Evolutionary conservation across 2,888 invertebrate genomes (phyloP).

Genomic region (Hydriomena furcata): DNA sequence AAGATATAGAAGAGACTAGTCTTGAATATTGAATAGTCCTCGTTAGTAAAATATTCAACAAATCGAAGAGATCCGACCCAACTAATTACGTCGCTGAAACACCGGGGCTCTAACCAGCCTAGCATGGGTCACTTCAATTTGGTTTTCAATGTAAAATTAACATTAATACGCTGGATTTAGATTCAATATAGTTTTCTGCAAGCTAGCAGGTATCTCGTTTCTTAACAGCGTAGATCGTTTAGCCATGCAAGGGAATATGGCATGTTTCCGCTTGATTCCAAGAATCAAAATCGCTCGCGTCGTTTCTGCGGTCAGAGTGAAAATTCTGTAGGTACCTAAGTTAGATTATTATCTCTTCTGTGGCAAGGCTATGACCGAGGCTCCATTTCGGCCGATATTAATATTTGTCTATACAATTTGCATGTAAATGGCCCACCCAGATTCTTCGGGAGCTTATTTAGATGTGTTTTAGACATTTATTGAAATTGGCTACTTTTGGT

Average conservation of each 20-base stretch:
- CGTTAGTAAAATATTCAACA: slow-evolving; percentile 69
- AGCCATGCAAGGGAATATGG: not conserved
- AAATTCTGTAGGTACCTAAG: not conserved
- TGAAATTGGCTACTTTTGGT: slow-evolving; percentile 18
- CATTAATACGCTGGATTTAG: not conserved
- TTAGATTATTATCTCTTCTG: slow-evolving; percentile 7
- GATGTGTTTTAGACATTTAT: slow-evolving; percentile 27
- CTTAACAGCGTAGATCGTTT: not conserved
- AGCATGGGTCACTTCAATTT: slow-evolving; percentile 1
- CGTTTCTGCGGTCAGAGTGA: not conserved
- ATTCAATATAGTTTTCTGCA: not conserved
- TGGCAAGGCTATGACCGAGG: slow-evolving; percentile 23
- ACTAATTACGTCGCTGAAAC: slow-evolving; percentile 56
- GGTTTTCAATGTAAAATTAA: not conserved
- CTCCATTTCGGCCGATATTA: slow-evolving; percentile 52
- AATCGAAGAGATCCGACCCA: slow-evolving; percentile 52
- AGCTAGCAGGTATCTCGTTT: not conserved
- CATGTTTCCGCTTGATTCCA: not conserved
- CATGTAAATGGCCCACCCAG: slow-evolving; percentile 31
- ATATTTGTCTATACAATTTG: slow-evolving; percentile 39
- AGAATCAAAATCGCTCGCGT: not conserved
- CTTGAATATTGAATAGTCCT: slow-evolving; percentile 72
- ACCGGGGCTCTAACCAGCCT: not conserved
- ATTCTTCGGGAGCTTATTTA: slow-evolving; percentile 21
- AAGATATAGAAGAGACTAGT: slow-evolving; percentile 49